Percentiles rank a stretch among this genome's conserved stretches.
These are phyloP conservation scores for Anolis sagrei DNA, from an alignment of 2,113 vertebrate species.

Conservation along the genomic window DNA sequence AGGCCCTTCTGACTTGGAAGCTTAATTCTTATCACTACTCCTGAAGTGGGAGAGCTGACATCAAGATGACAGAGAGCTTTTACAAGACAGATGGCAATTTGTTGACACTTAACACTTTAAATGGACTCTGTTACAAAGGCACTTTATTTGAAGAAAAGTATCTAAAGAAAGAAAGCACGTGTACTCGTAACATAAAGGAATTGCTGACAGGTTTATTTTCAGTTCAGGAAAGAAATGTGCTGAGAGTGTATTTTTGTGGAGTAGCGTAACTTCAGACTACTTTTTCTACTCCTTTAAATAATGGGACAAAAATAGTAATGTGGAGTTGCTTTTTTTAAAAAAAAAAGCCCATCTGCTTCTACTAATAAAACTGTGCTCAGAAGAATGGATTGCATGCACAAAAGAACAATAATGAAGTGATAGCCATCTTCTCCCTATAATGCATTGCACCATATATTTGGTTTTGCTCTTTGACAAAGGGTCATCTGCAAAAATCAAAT, in stretches of 20 bases:
- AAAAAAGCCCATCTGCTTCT: conserved; percentile 77
- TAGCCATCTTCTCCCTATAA: not conserved
- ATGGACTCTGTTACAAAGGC: conserved; percentile 68
- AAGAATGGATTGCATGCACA: conserved; percentile 46
- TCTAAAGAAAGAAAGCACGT: conserved; percentile 59
- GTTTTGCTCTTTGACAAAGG: conserved; percentile 8
- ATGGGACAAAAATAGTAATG: conserved; percentile 77
- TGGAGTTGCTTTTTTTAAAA: not conserved
- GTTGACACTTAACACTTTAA: conserved; percentile 71
- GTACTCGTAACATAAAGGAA: conserved; percentile 73
- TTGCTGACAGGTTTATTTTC: conserved; percentile 80
- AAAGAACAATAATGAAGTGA: conserved; percentile 14
- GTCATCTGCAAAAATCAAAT: conserved; percentile 31
- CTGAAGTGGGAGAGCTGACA: conserved; percentile 48
- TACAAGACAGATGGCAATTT: conserved; percentile 68
- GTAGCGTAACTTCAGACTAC: conserved; percentile 78
- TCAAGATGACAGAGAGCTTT: conserved; percentile 61
- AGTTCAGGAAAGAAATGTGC: conserved; percentile 71
- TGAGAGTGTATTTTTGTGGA: conserved; percentile 79
- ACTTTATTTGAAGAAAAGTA: conserved; percentile 65
- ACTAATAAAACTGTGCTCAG: conserved; percentile 53
- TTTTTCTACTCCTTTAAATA: conserved; percentile 79
- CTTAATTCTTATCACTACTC: conserved; percentile 46
- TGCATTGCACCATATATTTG: conserved; percentile 7
- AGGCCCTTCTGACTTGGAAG: conserved; percentile 51